These are phyloP conservation scores for Trichomycterus rosablanca DNA, from an alignment of 2,113 vertebrate genomes.

Conservation along the genomic window DNA sequence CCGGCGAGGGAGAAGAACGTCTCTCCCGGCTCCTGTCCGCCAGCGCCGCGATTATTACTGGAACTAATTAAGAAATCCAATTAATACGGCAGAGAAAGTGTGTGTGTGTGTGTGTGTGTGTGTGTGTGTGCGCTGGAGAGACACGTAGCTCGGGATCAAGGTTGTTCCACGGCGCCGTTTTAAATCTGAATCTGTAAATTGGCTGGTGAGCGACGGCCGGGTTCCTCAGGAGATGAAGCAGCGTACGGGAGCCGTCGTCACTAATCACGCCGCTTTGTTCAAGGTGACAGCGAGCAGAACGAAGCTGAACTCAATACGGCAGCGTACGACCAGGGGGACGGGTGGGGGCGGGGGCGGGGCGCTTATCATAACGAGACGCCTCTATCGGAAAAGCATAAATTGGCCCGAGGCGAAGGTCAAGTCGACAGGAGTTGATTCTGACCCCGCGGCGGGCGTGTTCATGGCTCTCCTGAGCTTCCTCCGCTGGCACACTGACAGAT, in stretches of 20 bases:
- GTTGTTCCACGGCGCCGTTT: conserved; percentile 46
- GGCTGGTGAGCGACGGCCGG: conserved; percentile 42
- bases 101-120: conserved; percentile 41
- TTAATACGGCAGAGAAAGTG: conserved; percentile 63
- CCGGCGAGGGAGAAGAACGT: conserved; percentile 43
- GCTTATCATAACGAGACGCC: conserved; percentile 18
- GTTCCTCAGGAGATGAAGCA: conserved; percentile 67
- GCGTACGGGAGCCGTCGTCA: conserved; percentile 61
- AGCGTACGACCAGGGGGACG: not conserved
- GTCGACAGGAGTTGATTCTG: conserved; percentile 6
- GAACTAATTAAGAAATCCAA: conserved; percentile 75
- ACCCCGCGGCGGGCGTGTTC: no score
- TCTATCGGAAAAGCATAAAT: conserved; percentile 26
- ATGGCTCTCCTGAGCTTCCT: no score
- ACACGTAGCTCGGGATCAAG: conserved; percentile 18
- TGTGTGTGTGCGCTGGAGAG: conserved; percentile 21
- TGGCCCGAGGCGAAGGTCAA: not conserved
- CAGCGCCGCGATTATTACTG: conserved; percentile 63
- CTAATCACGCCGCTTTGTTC: conserved; percentile 67
- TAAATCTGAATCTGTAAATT: conserved; percentile 59
- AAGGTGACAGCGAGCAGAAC: conserved; percentile 64
- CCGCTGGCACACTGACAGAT: no score
- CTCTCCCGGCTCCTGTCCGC: conserved; percentile 49
- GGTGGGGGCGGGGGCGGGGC: not conserved
- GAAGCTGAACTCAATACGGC: conserved; percentile 37